Evolutionary conservation across 1,140 invertebrate species (phyloP).

Genomic region (Eueides isabella): DNA sequence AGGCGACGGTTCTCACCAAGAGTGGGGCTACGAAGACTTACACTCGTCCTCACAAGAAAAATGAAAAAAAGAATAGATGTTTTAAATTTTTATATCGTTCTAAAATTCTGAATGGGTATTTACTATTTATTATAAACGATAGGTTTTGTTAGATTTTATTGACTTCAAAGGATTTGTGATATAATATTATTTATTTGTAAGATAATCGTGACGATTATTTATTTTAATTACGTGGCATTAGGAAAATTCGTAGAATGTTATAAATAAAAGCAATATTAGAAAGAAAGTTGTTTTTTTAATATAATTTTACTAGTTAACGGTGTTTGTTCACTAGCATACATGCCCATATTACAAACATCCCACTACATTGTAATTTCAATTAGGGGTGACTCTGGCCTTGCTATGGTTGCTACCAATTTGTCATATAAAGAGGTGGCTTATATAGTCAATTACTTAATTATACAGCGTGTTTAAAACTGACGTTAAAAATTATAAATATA

Average conservation of each 20-base stretch:
- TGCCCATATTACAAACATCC: constrained; percentile 24
- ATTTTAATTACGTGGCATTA: constrained; percentile 27
- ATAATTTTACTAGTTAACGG: constrained; percentile 16
- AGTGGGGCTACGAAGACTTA: constrained; percentile 64
- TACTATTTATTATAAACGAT: background rate
- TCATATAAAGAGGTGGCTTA: constrained; percentile 53
- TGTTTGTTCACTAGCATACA: background rate
- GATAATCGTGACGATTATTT: constrained; percentile 23
- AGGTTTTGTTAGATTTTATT: background rate
- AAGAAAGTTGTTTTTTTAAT: constrained; percentile 14
- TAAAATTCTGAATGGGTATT: constrained; percentile 14
- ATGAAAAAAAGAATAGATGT: constrained; percentile 46
- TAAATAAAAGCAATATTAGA: constrained; percentile 7
- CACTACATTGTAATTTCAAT: constrained; percentile 63
- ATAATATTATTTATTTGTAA: constrained; percentile 31
- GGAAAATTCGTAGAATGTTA: constrained; percentile 18
- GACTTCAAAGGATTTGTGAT: constrained; percentile 47
- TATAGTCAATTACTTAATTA: constrained; percentile 58
- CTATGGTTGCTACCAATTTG: constrained; percentile 67
- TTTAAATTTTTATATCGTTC: constrained; percentile 24
- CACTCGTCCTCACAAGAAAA: constrained; percentile 38
- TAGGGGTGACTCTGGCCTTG: constrained; percentile 51
- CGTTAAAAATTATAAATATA: too few species aligned
- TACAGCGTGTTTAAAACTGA: background rate
- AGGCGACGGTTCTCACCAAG: constrained; percentile 84